A percentile compares a stretch with the other conserved stretches of the same genome.
These are phyloP conservation scores for Drosophila hydei DNA, from an alignment of 1,140 invertebrate genomes.

Conservation along the genomic window DNA sequence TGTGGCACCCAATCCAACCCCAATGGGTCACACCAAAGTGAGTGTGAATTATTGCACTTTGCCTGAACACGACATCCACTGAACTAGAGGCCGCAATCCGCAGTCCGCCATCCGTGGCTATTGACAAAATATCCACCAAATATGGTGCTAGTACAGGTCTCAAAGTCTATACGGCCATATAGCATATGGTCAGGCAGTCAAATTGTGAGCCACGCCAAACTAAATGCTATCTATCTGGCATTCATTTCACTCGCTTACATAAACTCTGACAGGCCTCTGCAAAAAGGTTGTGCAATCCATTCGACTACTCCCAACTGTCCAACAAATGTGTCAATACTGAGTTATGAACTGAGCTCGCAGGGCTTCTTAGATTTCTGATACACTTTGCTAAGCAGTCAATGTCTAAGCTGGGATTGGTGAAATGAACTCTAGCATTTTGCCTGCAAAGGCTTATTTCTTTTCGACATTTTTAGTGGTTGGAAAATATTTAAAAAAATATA, in stretches of 20 bases:
- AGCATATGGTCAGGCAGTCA: slow-evolving; percentile 23
- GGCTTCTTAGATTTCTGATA: slow-evolving; percentile 4
- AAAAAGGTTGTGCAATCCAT: slow-evolving; percentile 39
- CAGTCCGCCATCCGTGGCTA: slow-evolving; percentile 5
- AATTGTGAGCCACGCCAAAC: slow-evolving; percentile 24
- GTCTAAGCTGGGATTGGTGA: too few species aligned
- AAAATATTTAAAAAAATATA: too few species aligned
- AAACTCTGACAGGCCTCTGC: slow-evolving; percentile 42
- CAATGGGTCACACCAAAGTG: slow-evolving; percentile 64
- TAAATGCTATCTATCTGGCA: slow-evolving; percentile 70
- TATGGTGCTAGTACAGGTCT: slow-evolving; percentile 32
- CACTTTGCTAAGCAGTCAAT: neutral
- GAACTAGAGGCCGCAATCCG: slow-evolving; percentile 16
- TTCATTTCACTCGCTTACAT: slow-evolving; percentile 69
- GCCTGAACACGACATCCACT: slow-evolving; percentile 66
- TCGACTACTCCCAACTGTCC: slow-evolving; percentile 15
- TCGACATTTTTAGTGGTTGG: too few species aligned
- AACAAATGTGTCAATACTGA: slow-evolving; percentile 14
- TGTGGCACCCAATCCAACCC: slow-evolving; percentile 62
- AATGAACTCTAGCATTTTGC: too few species aligned
- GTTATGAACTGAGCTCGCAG: slow-evolving; percentile 7
- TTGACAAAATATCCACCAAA: slow-evolving; percentile 58
- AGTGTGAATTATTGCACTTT: slow-evolving; percentile 81
- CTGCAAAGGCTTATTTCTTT: too few species aligned
- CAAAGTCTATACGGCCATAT: slow-evolving; percentile 1